Conservation (phyloP, 2,113 vertebrate species). For the Echinops telfairi region DNA sequence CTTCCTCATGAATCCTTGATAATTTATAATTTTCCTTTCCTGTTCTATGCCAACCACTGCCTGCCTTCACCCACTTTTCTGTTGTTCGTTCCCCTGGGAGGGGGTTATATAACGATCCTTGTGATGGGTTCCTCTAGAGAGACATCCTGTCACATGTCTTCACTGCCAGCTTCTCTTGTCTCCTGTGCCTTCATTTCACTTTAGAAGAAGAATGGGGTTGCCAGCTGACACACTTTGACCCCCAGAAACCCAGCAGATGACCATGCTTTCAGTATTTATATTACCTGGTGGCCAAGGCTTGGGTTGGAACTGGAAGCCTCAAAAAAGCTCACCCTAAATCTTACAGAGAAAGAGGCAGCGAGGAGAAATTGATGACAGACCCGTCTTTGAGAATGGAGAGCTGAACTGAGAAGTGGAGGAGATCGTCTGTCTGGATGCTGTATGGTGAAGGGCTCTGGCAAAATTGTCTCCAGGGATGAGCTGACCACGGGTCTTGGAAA, state of each 20-base stretch:
- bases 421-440: background rate
- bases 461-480: background rate
- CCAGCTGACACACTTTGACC: background rate
- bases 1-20: no score
- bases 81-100: no score
- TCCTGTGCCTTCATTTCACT: background rate
- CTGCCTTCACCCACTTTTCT: no score
- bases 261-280: no score
- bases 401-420: background rate
- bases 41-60: no score
- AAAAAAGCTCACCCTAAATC: background rate
- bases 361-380: background rate
- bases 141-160: background rate
- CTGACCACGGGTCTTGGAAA: background rate
- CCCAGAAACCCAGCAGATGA: no score
- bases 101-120: no score
- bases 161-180: background rate
- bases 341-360: slow-evolving; percentile 8
- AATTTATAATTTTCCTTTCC: no score
- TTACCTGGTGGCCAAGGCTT: background rate
- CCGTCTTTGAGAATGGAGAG: background rate
- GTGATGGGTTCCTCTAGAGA: no score
- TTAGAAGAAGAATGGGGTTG: background rate
- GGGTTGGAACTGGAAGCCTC: background rate
- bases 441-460: background rate